Evolutionary conservation across 2,797 vertebrate species (phyloP).

Genomic region (Bradypus variegatus): DNA sequence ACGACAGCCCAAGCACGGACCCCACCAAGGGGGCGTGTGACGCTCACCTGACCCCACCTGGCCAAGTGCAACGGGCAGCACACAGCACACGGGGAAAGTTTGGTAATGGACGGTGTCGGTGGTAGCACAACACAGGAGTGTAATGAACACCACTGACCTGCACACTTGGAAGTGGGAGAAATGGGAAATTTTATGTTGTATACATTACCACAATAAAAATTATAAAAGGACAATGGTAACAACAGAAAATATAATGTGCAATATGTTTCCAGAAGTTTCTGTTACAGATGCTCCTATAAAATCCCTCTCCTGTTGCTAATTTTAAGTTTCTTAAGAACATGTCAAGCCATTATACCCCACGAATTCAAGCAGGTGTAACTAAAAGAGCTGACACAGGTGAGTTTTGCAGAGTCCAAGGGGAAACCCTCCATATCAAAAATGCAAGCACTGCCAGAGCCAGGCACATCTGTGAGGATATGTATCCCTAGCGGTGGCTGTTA

Average conservation of each 20-base stretch:
- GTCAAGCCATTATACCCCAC: background rate
- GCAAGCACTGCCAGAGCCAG: accelerated
- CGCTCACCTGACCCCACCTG: too few species aligned
- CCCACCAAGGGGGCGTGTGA: too few species aligned
- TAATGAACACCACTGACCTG: too few species aligned
- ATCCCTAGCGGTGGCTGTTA: accelerated
- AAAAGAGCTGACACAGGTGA: accelerated
- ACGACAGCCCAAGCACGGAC: accelerated
- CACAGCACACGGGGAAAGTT: too few species aligned
- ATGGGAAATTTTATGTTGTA: too few species aligned
- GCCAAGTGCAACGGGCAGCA: too few species aligned
- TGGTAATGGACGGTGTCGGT: too few species aligned
- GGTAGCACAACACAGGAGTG: too few species aligned
- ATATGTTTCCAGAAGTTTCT: background rate
- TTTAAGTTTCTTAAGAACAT: background rate
- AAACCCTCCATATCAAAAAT: accelerated
- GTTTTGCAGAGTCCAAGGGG: accelerated
- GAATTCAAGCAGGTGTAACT: background rate
- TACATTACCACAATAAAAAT: too few species aligned
- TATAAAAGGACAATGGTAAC: too few species aligned
- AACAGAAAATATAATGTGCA: accelerated
- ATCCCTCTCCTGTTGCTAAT: background rate
- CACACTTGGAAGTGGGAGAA: too few species aligned
- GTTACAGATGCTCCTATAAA: background rate
- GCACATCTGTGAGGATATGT: accelerated